Evolutionary conservation across 2,113 vertebrate genomes (phyloP), one percentile per base, ranked within the genome.

Genomic region (Ahaetulla prasina): DNA sequence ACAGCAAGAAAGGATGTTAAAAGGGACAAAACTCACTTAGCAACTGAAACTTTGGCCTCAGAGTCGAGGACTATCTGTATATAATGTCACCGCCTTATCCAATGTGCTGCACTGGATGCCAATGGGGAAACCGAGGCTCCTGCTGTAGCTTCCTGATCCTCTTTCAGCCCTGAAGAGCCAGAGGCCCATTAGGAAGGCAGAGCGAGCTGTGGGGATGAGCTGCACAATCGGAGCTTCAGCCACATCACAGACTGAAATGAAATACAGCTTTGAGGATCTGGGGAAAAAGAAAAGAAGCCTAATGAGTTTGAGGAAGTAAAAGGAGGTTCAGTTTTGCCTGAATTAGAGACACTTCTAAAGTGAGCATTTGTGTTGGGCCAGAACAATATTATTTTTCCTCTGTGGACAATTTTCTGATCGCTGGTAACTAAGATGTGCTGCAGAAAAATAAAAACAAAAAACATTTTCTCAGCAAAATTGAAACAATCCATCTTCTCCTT

Each of bases 401-500:
- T 84, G 39, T 47, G 86, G 74, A 80, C 60, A 45, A 35, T 84
- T 84, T 57, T 84, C 86, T 43, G 53, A 63, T n/a, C 6, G 0
- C 85, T 22, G 85, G 89, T 87, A 68, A 54, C 47, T 54, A 12
- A 63, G 84, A 53, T 87, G 27, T 23, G 39, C 68, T 91, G 50
- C 18, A 39, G 80, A 6, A 30, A 57, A 60, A n/a, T 23, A 14
- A 60, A 54, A 84, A 52, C 7, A 7, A 52, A 86, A 85, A 86
- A 49, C 12, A 27, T 50, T n/a, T 85, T 93, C 85, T 45, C 39
- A 88, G 55, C 25, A 60, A 84, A 89, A 57, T 60, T 91, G 86
- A 91, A 60, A 89, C 53, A 39, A 93, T 87, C 89, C 39, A 50
- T 89, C 60, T 54, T 93, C 87, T 85, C 50, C 30, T 68, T 35